phyloP scores from a whole-genome alignment of 2,113 vertebrate species.

The Myotis lucifugus region DNA sequence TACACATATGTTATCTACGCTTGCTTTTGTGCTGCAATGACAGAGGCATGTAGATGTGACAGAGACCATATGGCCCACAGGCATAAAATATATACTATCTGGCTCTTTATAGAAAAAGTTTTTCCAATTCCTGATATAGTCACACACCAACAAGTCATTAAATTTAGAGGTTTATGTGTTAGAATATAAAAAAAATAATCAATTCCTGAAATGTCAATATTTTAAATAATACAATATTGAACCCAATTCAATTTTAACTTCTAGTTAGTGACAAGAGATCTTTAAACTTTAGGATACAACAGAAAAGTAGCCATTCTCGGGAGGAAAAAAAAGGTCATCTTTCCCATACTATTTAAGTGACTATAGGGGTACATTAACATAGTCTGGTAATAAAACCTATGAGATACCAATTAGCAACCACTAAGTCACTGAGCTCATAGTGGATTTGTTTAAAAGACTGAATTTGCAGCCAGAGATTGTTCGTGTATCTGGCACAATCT shows the following conservation, averaged over 20 bases:
- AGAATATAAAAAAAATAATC: background rate
- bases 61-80: background rate
- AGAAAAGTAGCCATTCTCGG: background rate
- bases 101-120: constrained; percentile 13
- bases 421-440: background rate
- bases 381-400: constrained; percentile 43
- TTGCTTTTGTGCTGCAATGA: background rate
- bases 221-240: background rate
- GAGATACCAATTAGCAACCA: constrained; percentile 11
- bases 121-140: background rate
- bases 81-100: background rate
- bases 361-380: background rate
- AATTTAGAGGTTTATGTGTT: constrained; percentile 12
- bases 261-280: constrained; percentile 20
- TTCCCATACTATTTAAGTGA: background rate
- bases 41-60: background rate
- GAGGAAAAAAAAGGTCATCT: background rate
- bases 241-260: background rate
- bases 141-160: background rate
- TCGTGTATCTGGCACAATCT: background rate
- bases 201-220: constrained; percentile 33
- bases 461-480: constrained; percentile 16
- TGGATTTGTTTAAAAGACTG: constrained; percentile 33
- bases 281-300: constrained; percentile 42
- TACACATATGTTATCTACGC: background rate